A percentile compares a stretch with the other conserved stretches of the same genome.
phyloP scores from a whole-genome alignment of 2,888 invertebrate genomes.

The Cyrtodaria siliqua region DNA sequence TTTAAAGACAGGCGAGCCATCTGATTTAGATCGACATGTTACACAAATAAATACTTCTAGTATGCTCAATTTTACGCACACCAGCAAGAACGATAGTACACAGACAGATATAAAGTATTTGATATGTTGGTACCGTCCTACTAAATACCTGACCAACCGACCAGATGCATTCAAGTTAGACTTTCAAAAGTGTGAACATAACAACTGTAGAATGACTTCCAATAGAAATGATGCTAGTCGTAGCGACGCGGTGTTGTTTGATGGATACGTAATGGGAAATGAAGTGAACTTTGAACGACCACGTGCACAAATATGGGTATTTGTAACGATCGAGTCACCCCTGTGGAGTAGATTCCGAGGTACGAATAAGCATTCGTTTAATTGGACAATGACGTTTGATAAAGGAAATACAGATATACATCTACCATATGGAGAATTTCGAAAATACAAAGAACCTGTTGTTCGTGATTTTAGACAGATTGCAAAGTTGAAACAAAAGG shows the following conservation, averaged over 20 bases:
- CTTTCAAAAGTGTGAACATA: slow-evolving; percentile 41
- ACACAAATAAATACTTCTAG: too few species aligned
- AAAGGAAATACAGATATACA: slow-evolving; percentile 46
- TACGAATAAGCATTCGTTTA: slow-evolving; percentile 45
- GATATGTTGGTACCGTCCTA: slow-evolving; percentile 51
- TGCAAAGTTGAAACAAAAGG: slow-evolving; percentile 31
- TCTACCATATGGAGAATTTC: slow-evolving; percentile 53
- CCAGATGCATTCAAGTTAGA: slow-evolving; percentile 17
- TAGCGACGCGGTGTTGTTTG: slow-evolving; percentile 54
- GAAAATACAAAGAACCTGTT: slow-evolving; percentile 15
- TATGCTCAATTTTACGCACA: too few species aligned
- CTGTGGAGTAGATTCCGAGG: slow-evolving; percentile 20
- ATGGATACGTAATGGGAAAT: slow-evolving; percentile 40
- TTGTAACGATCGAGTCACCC: slow-evolving; percentile 53
- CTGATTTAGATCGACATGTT: too few species aligned
- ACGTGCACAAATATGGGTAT: slow-evolving; percentile 51
- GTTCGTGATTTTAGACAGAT: slow-evolving; percentile 31
- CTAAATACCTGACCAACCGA: slow-evolving; percentile 31
- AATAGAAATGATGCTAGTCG: slow-evolving; percentile 8
- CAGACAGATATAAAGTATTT: slow-evolving; percentile 4
- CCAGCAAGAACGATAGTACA: too few species aligned
- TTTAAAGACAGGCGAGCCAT: too few species aligned
- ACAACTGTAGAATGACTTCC: slow-evolving; percentile 45
- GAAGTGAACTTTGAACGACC: slow-evolving; percentile 25
- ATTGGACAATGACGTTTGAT: slow-evolving; percentile 62